A percentile compares a stretch with the other conserved stretches of the same genome.
Conservation (phyloP, 1,140 invertebrate species). For the Achatina immaculata region DNA sequence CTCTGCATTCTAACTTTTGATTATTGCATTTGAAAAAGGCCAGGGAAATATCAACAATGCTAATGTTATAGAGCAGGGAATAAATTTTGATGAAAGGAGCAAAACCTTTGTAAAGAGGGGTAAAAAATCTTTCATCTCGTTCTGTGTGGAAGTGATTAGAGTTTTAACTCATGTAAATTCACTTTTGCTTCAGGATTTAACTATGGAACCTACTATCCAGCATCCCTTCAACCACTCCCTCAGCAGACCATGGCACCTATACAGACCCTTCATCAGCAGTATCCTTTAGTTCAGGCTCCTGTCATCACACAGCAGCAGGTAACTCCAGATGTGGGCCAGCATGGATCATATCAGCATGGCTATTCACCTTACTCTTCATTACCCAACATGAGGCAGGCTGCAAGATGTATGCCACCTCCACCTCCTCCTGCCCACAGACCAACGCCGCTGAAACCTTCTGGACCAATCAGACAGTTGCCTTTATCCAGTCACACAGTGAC, state of each 20-base stretch:
- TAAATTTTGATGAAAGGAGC: neutral
- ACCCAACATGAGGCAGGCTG: neutral
- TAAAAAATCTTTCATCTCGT: neutral
- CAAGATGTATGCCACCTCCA: neutral
- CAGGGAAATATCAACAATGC: too few species aligned
- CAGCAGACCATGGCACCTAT: neutral
- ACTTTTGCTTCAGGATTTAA: constrained; percentile 15
- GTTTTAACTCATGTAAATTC: neutral
- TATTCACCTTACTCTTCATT: neutral
- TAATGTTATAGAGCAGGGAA: too few species aligned
- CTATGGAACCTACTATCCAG: constrained; percentile 19
- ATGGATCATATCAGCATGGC: neutral
- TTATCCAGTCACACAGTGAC: neutral
- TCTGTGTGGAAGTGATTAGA: neutral
- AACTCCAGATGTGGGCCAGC: neutral
- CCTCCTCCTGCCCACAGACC: constrained; percentile 1
- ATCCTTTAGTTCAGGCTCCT: constrained; percentile 16
- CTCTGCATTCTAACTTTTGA: too few species aligned
- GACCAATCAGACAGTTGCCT: neutral
- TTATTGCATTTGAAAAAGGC: too few species aligned
- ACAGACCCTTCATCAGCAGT: constrained; percentile 10
- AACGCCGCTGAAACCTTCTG: neutral
- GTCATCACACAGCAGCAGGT: neutral
- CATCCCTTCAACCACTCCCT: neutral
- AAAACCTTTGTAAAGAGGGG: neutral